These are phyloP conservation scores for Saccostrea echinata DNA, from an alignment of 1,140 invertebrate species.

Conservation along the genomic window DNA sequence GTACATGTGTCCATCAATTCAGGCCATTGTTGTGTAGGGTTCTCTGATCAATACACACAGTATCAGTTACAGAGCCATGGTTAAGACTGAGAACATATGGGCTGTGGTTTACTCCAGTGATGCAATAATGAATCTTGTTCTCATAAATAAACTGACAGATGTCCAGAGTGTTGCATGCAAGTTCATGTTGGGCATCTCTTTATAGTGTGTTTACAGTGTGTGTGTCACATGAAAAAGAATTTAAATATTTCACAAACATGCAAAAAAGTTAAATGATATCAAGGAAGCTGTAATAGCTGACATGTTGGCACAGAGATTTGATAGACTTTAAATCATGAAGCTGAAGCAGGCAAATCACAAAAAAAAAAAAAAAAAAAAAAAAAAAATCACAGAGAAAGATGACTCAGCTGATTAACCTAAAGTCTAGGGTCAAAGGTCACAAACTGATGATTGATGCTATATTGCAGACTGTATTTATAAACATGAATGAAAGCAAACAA, in stretches of 20 bases:
- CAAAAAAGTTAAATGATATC: not conserved
- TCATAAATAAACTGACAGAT: not conserved
- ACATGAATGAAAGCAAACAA: constrained; percentile 25
- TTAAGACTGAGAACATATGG: not conserved
- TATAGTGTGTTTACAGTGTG: not conserved
- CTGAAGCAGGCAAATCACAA: not conserved
- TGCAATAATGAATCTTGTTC: not conserved
- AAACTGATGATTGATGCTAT: not conserved
- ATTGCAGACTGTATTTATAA: not conserved
- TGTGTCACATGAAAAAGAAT: not conserved
- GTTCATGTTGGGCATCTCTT: not conserved
- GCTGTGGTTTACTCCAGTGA: not conserved
- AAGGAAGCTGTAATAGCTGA: not conserved
- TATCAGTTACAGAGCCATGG: not conserved
- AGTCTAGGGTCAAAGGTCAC: constrained; percentile 9
- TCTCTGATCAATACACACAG: constrained; percentile 10
- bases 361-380: not conserved
- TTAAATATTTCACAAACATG: not conserved
- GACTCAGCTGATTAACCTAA: constrained; percentile 20
- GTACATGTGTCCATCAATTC: not conserved
- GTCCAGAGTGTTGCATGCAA: not conserved
- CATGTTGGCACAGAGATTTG: not conserved
- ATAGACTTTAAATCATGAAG: not conserved
- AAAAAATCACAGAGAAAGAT: not conserved
- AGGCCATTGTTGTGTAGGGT: not conserved